Evolutionary conservation across 2,797 vertebrate species (phyloP), one percentile per base, ranked within the genome.

Genomic region (Syncerus caffer): DNA sequence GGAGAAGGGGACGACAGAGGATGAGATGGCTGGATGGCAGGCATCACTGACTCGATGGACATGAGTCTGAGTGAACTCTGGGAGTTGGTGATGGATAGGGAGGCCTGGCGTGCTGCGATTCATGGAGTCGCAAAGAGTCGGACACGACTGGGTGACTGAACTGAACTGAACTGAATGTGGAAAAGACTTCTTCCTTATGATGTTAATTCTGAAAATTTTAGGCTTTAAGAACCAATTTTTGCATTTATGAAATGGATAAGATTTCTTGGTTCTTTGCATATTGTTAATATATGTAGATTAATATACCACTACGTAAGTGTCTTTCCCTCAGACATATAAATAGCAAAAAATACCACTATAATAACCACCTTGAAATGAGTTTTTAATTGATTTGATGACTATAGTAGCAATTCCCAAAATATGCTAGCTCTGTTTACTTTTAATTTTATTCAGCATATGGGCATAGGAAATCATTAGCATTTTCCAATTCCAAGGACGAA

Each of bases 371-470:
- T 96, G 88, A 97, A 96, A 97, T 95, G 96, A 96, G 86, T 96
- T 97, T 98, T 97, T 98, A 98, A 98, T 98, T 98, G 95, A 89
- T 94, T 98, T 97, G 84, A 95, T 97, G 89, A 97, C 93, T 97
- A 91, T 96, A 98, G 97, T 96, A 98, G 95, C 95, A 82, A 89
- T 96, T 97, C 96, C 92, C 87, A 98, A 98, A 98, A 97, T 97
- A 97, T 96, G 89, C 90, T 96, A 95, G 67, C 57, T 98, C 95
- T 98, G 94, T 98, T 98, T 98, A 98, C 97, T 97, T 96, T 94
- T 82, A 96, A 87, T 98, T 98, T 98, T 97, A 96, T 97, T 98
- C 97, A 97, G 96, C 98, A 98, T 98, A 98, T 98, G 97, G 98
- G 97, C 97, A 97, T 97, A 98, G 91, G 91, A 97, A 98, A 98